Percentiles rank a stretch among this genome's conserved stretches.
phyloP scores from a whole-genome alignment of 2,888 invertebrate genomes.

The Agrotis puta region DNA sequence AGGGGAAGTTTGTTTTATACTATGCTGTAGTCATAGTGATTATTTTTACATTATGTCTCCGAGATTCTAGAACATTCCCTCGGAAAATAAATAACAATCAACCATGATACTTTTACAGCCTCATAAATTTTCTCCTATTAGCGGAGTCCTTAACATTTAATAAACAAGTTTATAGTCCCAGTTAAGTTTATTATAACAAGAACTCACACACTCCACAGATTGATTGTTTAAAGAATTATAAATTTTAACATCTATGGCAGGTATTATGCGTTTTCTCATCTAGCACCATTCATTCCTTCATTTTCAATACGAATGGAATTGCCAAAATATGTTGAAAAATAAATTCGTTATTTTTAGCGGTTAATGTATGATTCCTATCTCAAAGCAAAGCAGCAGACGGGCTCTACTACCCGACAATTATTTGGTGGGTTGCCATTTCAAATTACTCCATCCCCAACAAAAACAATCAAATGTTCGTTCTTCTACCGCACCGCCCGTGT shows the following conservation, averaged over 20 bases:
- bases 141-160: conserved; percentile 33
- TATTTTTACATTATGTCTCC: background rate
- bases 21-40: too few relatives aligned
- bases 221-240: background rate
- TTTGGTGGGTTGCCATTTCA: too few relatives aligned
- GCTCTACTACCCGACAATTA: too few relatives aligned
- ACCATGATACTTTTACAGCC: conserved; percentile 36
- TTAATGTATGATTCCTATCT: too few relatives aligned
- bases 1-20: too few relatives aligned
- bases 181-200: conserved; percentile 12
- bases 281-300: too few relatives aligned
- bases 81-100: conserved; percentile 46
- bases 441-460: too few relatives aligned
- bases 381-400: too few relatives aligned
- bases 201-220: background rate
- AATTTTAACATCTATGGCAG: background rate
- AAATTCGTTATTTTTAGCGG: too few relatives aligned
- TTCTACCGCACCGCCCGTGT: conserved; percentile 65
- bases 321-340: too few relatives aligned
- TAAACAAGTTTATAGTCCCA: conserved; percentile 29
- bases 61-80: conserved; percentile 1
- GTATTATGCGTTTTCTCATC: too few relatives aligned
- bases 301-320: too few relatives aligned
- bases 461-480: background rate
- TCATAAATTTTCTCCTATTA: conserved; percentile 39